Conservation (phyloP, 2,113 vertebrate genomes). For the Corythaeola cristata region DNA sequence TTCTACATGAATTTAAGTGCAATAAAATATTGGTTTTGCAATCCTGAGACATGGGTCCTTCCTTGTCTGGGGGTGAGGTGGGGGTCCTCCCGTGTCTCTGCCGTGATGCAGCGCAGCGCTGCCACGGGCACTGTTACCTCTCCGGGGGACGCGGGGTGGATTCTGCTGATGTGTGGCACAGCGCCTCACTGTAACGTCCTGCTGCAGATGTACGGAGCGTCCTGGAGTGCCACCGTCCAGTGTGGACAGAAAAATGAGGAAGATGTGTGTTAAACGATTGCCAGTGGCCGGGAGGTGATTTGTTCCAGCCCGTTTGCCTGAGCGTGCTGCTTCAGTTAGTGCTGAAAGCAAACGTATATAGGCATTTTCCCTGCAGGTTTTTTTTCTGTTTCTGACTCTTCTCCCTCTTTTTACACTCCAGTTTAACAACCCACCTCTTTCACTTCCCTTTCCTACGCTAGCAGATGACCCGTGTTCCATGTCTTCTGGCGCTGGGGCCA, state of each 20-base stretch:
- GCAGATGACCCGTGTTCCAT: not conserved
- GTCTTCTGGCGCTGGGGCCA: not conserved
- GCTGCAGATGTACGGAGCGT: fast-evolving
- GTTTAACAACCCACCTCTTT: not conserved
- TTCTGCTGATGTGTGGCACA: fast-evolving
- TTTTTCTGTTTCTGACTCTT: not conserved
- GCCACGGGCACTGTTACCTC: not conserved
- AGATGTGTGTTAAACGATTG: fast-evolving
- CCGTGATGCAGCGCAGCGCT: too few species aligned
- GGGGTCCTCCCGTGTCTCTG: not conserved
- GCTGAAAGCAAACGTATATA: fast-evolving
- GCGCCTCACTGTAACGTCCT: fast-evolving
- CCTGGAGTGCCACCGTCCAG: too few species aligned
- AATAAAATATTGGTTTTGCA: constrained; percentile 78
- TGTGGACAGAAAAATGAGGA: too few species aligned
- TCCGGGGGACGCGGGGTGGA: fast-evolving
- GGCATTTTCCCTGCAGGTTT: not conserved
- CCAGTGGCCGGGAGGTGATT: too few species aligned
- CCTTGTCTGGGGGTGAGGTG: not conserved
- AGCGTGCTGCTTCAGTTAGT: too few species aligned
- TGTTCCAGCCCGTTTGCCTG: too few species aligned
- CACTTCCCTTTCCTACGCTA: too few species aligned
- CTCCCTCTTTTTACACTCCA: not conserved
- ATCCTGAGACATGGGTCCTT: not conserved
- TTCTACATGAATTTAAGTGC: constrained; percentile 65